Percentiles rank a stretch among this genome's conserved stretches.
phyloP scores from a whole-genome alignment of 1,140 invertebrate genomes.

The Megalonaias nervosa region DNA sequence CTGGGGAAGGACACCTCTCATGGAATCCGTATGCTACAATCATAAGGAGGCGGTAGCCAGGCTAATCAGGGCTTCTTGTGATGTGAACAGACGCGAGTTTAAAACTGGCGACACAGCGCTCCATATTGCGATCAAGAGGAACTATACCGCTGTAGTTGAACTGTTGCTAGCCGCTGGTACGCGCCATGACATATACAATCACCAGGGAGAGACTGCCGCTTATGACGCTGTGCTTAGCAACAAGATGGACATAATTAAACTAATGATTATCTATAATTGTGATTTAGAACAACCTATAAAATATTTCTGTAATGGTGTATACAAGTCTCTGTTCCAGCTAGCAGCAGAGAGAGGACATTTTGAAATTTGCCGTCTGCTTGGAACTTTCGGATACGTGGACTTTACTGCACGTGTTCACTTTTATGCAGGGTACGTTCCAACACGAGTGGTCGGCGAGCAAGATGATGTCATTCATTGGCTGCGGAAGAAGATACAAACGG shows the following conservation, averaged over 20 bases:
- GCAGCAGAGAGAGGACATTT: conserved; percentile 68
- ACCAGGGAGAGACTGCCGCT: conserved; percentile 68
- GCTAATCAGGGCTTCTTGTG: conserved; percentile 62
- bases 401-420: conserved; percentile 60
- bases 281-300: conserved; percentile 69
- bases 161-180: conserved; percentile 73
- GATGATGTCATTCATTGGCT: conserved; percentile 59
- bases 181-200: conserved; percentile 69
- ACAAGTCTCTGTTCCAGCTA: conserved; percentile 67
- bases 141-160: conserved; percentile 74
- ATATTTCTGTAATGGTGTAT: conserved; percentile 65
- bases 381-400: conserved; percentile 63
- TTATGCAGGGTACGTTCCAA: conserved; percentile 58
- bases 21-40: conserved; percentile 72
- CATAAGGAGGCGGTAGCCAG: conserved; percentile 66
- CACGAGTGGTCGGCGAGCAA: conserved; percentile 52
- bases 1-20: conserved; percentile 69
- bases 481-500: conserved; percentile 57
- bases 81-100: conserved; percentile 68
- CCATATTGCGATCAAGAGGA: conserved; percentile 73
- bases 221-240: conserved; percentile 68
- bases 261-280: conserved; percentile 68
- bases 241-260: conserved; percentile 64
- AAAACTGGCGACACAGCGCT: conserved; percentile 71
- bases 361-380: conserved; percentile 65